Evolutionary conservation across 2,888 invertebrate genomes (phyloP), one percentile per base, ranked within the genome.

Genomic region (Thysanoteuthis rhombus): DNA sequence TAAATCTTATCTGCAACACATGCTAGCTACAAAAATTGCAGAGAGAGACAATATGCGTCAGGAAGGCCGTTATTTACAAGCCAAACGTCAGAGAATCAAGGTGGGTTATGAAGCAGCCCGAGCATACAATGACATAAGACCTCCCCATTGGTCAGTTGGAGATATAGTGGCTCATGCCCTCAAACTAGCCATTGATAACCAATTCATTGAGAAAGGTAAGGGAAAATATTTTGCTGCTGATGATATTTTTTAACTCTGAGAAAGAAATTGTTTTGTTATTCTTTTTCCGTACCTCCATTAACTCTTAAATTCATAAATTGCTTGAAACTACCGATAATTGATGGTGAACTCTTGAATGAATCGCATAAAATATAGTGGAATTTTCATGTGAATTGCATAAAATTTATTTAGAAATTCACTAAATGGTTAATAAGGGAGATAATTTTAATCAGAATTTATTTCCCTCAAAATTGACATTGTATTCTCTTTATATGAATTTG

Each of bases 71-170:
- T 94, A 96, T 47, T 95, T 95, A 94, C 96, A 96, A 93, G 95
- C 96, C 25, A 96, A 96, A 94, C 94, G 96, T 93, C 96, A 96
- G 93, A 96, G 96, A 94, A 94, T 97, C 52, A 96, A 96, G 94
- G 95, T 96, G 8, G 97, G 96, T 0, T 94, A 96, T 42, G 96
- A 96, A 93, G 96, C 96, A 45, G 96, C 97, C 4, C 96, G 96
- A 94, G 96, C 96, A 10, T 97, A 96, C 94, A 96, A 96, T 92
- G 95, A 96, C 47, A 95, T 96, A 92, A 96, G 96, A 93, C 96
- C 97, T 2, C 96, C 96, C 6, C 96, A 97, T 94, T 96, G 96
- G 95, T 97, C 96, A 10, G 96, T 97, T 19, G 97, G 97, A 6
- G 97, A 97, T 95, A 58, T 93, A 22, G 58, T 93, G 36, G 52